Percentiles rank a stretch among this genome's conserved stretches.
These are phyloP conservation scores for Brachyalestes nurse DNA, from an alignment of 2,797 vertebrate species.

Conservation along the genomic window DNA sequence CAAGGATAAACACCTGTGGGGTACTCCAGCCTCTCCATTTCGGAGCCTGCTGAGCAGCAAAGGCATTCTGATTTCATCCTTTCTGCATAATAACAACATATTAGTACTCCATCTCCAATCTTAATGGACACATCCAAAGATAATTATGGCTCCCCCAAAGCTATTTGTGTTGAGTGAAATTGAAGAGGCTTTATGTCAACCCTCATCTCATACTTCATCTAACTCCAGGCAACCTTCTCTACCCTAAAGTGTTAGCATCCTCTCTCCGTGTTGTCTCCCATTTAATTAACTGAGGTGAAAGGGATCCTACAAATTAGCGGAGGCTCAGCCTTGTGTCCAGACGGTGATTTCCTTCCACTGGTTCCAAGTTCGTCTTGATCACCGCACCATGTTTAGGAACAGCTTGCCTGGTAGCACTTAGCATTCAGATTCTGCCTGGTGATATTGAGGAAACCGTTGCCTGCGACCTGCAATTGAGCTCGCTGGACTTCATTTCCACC, in stretches of 20 bases:
- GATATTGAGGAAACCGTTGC: constrained; percentile 54
- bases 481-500: constrained; percentile 59
- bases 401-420: constrained; percentile 54
- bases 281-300: constrained; percentile 56
- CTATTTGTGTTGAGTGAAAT: constrained; percentile 61
- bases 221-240: constrained; percentile 49
- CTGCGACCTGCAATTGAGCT: constrained; percentile 57
- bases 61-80: constrained; percentile 55
- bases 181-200: constrained; percentile 55
- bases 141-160: constrained; percentile 63
- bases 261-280: constrained; percentile 42
- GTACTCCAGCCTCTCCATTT: not conserved
- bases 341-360: constrained; percentile 34
- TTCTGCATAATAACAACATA: constrained; percentile 61
- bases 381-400: constrained; percentile 40
- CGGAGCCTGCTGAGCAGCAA: constrained; percentile 29
- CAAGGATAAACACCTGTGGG: constrained; percentile 48
- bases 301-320: constrained; percentile 45
- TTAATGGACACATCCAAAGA: constrained; percentile 62
- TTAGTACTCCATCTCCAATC: constrained; percentile 59
- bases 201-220: constrained; percentile 59
- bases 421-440: constrained; percentile 46
- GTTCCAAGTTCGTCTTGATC: not conserved
- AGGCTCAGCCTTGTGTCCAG: constrained; percentile 26
- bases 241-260: constrained; percentile 49